Evolutionary conservation across 1,140 invertebrate genomes (phyloP).

Genomic region (Papilio aristodemus): DNA sequence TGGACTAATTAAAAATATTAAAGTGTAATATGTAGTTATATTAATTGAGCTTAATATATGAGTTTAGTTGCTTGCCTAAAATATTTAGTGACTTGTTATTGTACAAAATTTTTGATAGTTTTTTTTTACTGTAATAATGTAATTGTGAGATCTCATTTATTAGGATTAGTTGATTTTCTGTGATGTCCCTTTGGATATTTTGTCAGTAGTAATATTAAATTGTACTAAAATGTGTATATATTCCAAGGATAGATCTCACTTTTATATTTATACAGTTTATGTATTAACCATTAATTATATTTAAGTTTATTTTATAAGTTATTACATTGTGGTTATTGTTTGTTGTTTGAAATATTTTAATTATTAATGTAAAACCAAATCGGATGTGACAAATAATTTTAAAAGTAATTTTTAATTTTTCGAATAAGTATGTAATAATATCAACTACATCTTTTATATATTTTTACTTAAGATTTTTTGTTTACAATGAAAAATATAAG

Average conservation of each 20-base stretch:
- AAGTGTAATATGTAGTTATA: slow-evolving; percentile 32
- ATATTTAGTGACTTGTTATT: slow-evolving; percentile 43
- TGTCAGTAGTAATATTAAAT: slow-evolving; percentile 45
- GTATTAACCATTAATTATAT: slow-evolving; percentile 44
- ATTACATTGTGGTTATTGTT: slow-evolving; percentile 53
- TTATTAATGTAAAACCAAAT: slow-evolving; percentile 52
- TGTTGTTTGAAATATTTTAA: slow-evolving; percentile 44
- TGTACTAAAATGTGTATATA: slow-evolving; percentile 40
- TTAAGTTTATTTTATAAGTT: slow-evolving; percentile 49
- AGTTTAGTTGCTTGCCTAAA: slow-evolving; percentile 56
- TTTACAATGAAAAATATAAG: too few species aligned
- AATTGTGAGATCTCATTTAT: slow-evolving; percentile 69
- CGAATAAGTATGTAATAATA: slow-evolving; percentile 2
- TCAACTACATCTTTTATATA: slow-evolving; percentile 6
- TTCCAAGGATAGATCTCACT: slow-evolving; percentile 63
- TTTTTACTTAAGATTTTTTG: background rate
- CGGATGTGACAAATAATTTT: slow-evolving; percentile 49
- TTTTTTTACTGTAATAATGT: slow-evolving; percentile 60
- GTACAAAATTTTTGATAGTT: slow-evolving; percentile 44
- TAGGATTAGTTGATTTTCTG: slow-evolving; percentile 59
- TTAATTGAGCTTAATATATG: slow-evolving; percentile 41
- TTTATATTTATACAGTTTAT: slow-evolving; percentile 65
- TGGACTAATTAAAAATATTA: slow-evolving; percentile 30
- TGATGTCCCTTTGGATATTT: slow-evolving; percentile 68
- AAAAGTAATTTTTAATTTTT: background rate